Percentiles rank a stretch among this genome's conserved stretches.
Evolutionary conservation across 2,113 vertebrate genomes (phyloP).

Genomic region (Solea solea): DNA sequence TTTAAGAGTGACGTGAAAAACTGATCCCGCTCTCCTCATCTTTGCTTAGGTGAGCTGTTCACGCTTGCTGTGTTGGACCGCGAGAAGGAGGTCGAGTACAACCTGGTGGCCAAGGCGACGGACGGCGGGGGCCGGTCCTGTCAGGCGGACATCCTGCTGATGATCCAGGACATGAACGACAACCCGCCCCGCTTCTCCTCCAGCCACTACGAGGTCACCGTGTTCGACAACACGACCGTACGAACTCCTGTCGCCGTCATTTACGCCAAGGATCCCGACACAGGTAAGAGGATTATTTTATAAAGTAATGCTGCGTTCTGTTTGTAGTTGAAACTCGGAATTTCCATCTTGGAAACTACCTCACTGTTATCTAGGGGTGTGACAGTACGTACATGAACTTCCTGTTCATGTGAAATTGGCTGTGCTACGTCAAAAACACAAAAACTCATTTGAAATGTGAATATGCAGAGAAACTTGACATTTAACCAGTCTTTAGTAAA

Average conservation of each 20-base stretch:
- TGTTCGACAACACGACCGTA: conserved; percentile 95
- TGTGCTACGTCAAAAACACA: too few species aligned
- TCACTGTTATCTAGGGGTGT: too few species aligned
- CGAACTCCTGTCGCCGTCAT: conserved; percentile 91
- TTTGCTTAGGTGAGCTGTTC: conserved; percentile 87
- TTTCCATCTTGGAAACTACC: too few species aligned
- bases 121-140: conserved; percentile 94
- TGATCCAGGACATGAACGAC: conserved; percentile 91
- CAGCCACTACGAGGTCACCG: conserved; percentile 87
- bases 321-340: too few species aligned
- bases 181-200: conserved; percentile 90
- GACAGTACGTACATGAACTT: too few species aligned
- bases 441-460: too few species aligned
- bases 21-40: background rate
- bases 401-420: too few species aligned
- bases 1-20: too few species aligned
- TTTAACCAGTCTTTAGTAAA: too few species aligned
- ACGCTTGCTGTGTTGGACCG: conserved; percentile 87
- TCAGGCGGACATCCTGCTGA: conserved; percentile 87
- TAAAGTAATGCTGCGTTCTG: too few species aligned
- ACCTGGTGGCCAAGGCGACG: conserved; percentile 89
- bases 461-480: too few species aligned
- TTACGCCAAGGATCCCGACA: conserved; percentile 91
- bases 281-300: conserved; percentile 77
- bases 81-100: conserved; percentile 83